Conservation (phyloP, 2,888 invertebrate genomes). For the Acholoe squamosa region DNA sequence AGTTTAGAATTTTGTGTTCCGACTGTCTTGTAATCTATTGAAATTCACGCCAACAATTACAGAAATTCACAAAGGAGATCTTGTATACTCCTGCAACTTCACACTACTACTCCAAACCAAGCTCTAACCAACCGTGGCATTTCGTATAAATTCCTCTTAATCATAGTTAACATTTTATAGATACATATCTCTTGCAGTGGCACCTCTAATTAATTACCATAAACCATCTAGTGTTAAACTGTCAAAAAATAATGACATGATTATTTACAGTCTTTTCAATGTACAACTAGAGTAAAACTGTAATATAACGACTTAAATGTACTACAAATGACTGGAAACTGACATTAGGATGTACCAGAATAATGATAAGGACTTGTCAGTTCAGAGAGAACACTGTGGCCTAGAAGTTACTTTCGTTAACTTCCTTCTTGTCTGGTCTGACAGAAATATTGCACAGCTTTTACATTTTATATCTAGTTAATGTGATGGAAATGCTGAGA, state of each 20-base stretch:
- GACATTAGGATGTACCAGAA: background rate
- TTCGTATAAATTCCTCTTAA: background rate
- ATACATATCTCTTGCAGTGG: background rate
- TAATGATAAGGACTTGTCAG: no score
- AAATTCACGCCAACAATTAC: no score
- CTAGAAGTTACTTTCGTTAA: no score
- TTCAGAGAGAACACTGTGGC: no score
- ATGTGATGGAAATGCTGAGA: background rate
- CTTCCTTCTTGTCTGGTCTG: background rate
- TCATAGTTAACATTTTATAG: background rate
- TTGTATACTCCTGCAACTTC: background rate
- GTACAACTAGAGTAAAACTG: background rate
- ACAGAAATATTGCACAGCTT: background rate
- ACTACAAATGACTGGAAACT: slow-evolving; percentile 39
- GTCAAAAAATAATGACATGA: background rate
- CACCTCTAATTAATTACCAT: background rate
- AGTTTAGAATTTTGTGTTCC: no score
- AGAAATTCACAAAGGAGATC: no score
- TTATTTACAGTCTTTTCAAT: background rate
- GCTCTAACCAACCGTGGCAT: background rate
- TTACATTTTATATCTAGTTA: background rate
- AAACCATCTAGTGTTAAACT: slow-evolving; percentile 4
- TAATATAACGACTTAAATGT: background rate
- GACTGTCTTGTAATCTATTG: no score
- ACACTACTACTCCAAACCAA: background rate